Percentiles rank a stretch among this genome's conserved stretches.
Evolutionary conservation across 2,113 vertebrate species (phyloP).

Genomic region (Myotis yumanensis): DNA sequence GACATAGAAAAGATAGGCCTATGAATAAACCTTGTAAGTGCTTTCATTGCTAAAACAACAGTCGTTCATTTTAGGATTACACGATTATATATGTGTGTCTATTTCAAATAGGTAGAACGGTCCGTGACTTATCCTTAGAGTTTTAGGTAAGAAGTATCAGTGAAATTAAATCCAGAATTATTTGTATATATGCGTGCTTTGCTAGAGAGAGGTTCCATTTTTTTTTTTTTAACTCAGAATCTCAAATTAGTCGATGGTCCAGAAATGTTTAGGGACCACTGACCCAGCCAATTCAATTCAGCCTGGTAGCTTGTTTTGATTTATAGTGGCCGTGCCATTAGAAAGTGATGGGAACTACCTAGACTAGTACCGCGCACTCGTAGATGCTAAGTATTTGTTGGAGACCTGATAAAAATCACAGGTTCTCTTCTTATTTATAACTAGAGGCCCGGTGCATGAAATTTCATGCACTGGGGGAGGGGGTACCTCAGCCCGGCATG

Average conservation of each 20-base stretch:
- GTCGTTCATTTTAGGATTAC: not conserved
- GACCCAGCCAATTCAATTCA: not conserved
- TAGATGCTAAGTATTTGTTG: not conserved
- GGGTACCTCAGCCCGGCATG: too few relatives aligned
- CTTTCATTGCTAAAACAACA: not conserved
- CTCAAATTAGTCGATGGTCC: not conserved
- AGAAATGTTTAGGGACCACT: not conserved
- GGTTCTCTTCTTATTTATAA: not conserved
- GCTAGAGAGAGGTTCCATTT: not conserved
- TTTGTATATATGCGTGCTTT: not conserved
- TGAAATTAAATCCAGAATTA: not conserved
- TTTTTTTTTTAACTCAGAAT: not conserved
- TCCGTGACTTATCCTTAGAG: not conserved
- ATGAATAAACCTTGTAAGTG: slow-evolving; percentile 1
- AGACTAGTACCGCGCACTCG: not conserved
- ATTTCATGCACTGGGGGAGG: too few relatives aligned
- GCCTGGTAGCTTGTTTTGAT: not conserved
- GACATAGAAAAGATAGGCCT: not conserved
- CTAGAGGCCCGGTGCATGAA: too few relatives aligned
- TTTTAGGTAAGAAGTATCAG: not conserved
- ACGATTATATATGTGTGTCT: not conserved
- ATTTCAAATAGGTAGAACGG: not conserved
- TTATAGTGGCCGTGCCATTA: too few relatives aligned
- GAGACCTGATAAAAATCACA: not conserved
- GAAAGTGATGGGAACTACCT: not conserved